phyloP scores from a whole-genome alignment of 2,113 vertebrate genomes.

The Pomatorhinus ruficollis region DNA sequence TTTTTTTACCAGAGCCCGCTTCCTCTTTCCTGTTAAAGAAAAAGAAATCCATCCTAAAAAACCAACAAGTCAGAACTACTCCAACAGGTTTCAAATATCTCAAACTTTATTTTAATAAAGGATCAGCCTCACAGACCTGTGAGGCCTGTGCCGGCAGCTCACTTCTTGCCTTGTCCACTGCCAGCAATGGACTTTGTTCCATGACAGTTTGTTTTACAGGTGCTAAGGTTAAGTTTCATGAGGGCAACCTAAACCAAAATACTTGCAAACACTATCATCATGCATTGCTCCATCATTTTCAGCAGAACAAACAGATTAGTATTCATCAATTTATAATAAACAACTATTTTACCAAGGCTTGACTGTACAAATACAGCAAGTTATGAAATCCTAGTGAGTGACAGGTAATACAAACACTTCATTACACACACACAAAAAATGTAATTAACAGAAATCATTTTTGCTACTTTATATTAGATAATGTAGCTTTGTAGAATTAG shows the following conservation, averaged over 20 bases:
- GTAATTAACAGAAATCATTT: conserved; percentile 52
- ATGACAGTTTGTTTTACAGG: conserved; percentile 53
- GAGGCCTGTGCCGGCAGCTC: conserved; percentile 50
- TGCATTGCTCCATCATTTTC: conserved; percentile 62
- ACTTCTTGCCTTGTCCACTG: conserved; percentile 63
- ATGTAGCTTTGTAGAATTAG: conserved; percentile 69
- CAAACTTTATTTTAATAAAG: conserved; percentile 80
- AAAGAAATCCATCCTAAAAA: not conserved
- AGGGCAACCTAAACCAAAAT: conserved; percentile 52
- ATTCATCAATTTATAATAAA: conserved; percentile 64
- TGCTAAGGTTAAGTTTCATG: conserved; percentile 36
- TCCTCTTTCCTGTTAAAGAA: not conserved
- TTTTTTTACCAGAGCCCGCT: not conserved
- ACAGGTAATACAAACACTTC: conserved; percentile 72
- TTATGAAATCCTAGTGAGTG: conserved; percentile 56
- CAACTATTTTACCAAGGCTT: conserved; percentile 71
- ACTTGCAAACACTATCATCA: conserved; percentile 62
- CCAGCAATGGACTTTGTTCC: conserved; percentile 76
- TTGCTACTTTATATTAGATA: conserved; percentile 65
- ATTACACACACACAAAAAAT: conserved; percentile 40
- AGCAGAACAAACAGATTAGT: conserved; percentile 69
- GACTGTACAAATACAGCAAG: conserved; percentile 75
- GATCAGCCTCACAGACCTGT: conserved; percentile 51
- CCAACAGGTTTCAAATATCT: conserved; percentile 55
- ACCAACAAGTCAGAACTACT: conserved; percentile 21